These are phyloP conservation scores for Corythaixoides concolor DNA, from an alignment of 2,113 vertebrate species.

Conservation along the genomic window DNA sequence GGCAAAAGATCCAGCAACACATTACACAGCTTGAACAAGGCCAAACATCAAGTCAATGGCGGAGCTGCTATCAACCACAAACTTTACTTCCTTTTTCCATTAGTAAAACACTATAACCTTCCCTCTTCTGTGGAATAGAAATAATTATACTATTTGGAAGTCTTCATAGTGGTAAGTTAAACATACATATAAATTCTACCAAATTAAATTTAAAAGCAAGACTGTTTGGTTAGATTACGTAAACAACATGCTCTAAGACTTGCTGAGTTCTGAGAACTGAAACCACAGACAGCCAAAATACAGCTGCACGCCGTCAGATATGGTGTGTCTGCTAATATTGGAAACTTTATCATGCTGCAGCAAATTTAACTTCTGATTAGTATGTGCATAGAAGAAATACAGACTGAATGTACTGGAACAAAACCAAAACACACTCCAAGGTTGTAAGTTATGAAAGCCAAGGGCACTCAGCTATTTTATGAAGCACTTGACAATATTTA, in stretches of 20 bases:
- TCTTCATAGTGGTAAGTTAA: conserved; percentile 42
- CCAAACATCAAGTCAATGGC: not conserved
- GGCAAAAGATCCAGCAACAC: not conserved
- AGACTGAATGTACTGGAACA: not conserved
- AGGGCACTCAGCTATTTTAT: not conserved
- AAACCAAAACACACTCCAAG: not conserved
- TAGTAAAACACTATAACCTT: not conserved
- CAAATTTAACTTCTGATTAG: conserved; percentile 10
- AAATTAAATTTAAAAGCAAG: conserved; percentile 57
- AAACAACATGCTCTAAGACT: conserved; percentile 63
- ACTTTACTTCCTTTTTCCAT: not conserved
- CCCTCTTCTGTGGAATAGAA: not conserved
- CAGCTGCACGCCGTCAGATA: conserved; percentile 71
- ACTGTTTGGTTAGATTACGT: conserved; percentile 45
- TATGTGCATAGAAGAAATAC: not conserved
- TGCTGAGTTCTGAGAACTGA: conserved; percentile 74
- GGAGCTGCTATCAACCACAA: not conserved
- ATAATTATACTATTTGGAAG: conserved; percentile 17
- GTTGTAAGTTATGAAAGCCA: not conserved
- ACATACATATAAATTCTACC: conserved; percentile 38
- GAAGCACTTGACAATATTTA: not conserved
- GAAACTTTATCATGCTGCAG: conserved; percentile 46
- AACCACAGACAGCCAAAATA: conserved; percentile 74
- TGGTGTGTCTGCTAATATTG: conserved; percentile 36
- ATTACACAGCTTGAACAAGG: not conserved